A percentile compares a stretch with the other conserved stretches of the same genome.
phyloP scores from a whole-genome alignment of 2,888 invertebrate genomes.

The Ophion ellenae region DNA sequence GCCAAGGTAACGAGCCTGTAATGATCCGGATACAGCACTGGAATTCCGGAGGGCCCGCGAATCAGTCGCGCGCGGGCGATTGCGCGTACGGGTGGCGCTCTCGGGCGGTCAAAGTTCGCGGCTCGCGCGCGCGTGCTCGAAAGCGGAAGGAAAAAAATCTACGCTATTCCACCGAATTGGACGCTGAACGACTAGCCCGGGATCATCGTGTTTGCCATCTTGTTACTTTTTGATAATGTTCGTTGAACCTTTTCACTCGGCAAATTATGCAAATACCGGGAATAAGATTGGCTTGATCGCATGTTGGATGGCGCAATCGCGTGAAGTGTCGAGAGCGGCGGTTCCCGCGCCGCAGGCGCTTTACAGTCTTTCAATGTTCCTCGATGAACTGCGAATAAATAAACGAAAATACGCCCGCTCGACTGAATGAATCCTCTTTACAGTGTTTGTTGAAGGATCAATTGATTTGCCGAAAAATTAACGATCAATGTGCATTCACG shows the following conservation, averaged over 20 bases:
- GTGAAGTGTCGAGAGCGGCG: too few relatives aligned
- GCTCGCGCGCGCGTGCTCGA: not conserved
- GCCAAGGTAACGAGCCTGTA: not conserved
- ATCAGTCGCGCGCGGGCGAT: not conserved
- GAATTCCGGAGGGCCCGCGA: conserved; percentile 2
- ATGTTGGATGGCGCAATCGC: too few relatives aligned
- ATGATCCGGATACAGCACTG: conserved; percentile 13
- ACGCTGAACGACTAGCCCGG: not conserved
- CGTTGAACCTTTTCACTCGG: not conserved
- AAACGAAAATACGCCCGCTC: too few relatives aligned
- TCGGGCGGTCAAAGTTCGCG: not conserved
- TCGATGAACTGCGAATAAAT: too few relatives aligned
- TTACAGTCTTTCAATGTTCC: too few relatives aligned
- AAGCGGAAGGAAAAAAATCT: not conserved
- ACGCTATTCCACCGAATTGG: not conserved
- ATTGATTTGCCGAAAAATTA: not conserved
- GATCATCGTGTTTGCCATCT: not conserved
- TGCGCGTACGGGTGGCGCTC: not conserved
- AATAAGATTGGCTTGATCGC: not conserved
- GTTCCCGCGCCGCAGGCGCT: too few relatives aligned
- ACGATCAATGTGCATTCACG: not conserved
- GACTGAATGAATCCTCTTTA: too few relatives aligned
- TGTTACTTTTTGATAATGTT: too few relatives aligned
- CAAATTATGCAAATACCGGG: not conserved
- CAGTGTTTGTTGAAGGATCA: too few relatives aligned